A percentile compares a stretch with the other conserved stretches of the same genome.
These are phyloP conservation scores for Choreutis nemorana DNA, from an alignment of 2,888 invertebrate species.

Conservation along the genomic window DNA sequence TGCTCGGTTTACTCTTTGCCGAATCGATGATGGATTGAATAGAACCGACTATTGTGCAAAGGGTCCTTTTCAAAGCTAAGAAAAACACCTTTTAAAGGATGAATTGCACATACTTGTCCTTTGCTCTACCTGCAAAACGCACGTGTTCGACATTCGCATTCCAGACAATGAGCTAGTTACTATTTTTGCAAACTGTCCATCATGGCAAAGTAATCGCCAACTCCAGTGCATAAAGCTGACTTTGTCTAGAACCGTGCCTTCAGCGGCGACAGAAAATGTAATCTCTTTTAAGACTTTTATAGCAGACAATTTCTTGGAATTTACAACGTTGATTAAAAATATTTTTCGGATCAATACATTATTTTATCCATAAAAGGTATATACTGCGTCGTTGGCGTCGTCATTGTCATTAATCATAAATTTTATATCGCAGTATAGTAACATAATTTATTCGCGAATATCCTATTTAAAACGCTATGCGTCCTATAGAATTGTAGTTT, in stretches of 20 bases:
- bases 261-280: slow-evolving; percentile 13
- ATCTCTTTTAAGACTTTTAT: slow-evolving; percentile 34
- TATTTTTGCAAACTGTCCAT: slow-evolving; percentile 20
- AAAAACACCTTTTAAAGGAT: slow-evolving; percentile 55
- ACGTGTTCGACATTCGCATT: slow-evolving; percentile 59
- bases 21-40: slow-evolving; percentile 45
- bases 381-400: slow-evolving; percentile 13
- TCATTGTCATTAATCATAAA: slow-evolving; percentile 7
- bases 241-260: slow-evolving; percentile 20
- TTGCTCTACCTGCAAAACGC: slow-evolving; percentile 52
- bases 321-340: slow-evolving; percentile 29
- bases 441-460: slow-evolving; percentile 10
- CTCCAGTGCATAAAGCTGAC: slow-evolving; percentile 19
- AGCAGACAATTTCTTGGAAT: slow-evolving; percentile 29
- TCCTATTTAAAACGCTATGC: no score
- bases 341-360: slow-evolving; percentile 28
- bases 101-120: slow-evolving; percentile 46
- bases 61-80: slow-evolving; percentile 32
- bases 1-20: slow-evolving; percentile 30
- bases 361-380: slow-evolving; percentile 18
- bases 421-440: no score
- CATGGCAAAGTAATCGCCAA: slow-evolving; percentile 26
- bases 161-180: slow-evolving; percentile 22
- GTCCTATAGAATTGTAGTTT: no score
- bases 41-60: slow-evolving; percentile 54